Conservation (phyloP, 1,140 invertebrate genomes). For the Neodiprion fabricii region DNA sequence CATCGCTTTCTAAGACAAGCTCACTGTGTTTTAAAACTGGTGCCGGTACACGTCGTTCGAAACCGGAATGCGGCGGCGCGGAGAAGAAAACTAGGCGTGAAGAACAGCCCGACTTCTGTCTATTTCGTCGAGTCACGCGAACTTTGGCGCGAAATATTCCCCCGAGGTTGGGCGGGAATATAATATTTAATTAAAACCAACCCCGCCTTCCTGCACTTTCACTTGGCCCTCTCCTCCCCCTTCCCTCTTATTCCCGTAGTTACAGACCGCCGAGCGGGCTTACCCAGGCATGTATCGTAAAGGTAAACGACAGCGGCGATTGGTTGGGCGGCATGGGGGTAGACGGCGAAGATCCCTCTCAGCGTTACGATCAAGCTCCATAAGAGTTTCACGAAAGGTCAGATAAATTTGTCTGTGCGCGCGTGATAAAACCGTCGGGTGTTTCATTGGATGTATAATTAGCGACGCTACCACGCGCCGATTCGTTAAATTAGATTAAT, state of each 20-base stretch:
- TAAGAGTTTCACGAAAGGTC: too few relatives aligned
- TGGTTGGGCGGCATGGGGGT: not conserved
- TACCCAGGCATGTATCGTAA: not conserved
- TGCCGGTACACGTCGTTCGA: too few relatives aligned
- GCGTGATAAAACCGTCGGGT: not conserved
- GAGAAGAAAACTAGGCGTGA: too few relatives aligned
- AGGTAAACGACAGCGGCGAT: not conserved
- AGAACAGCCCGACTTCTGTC: too few relatives aligned
- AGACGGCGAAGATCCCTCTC: not conserved
- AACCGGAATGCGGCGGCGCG: too few relatives aligned
- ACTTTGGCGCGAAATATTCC: not conserved
- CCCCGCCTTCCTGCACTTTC: conserved; percentile 12
- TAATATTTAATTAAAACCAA: not conserved
- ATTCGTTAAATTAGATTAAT: not conserved
- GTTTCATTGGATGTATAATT: not conserved
- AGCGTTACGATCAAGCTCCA: not conserved
- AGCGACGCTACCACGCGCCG: not conserved
- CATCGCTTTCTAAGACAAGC: too few relatives aligned
- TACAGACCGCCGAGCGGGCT: not conserved
- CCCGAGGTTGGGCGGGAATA: not conserved
- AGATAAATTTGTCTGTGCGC: not conserved
- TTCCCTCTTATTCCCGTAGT: not conserved
- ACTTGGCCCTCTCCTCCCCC: conserved; percentile 7
- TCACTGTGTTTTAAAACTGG: too few relatives aligned
- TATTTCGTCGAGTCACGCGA: not conserved